Base-by-base conservation (phyloP, 2,888 invertebrate species). In the Cheilosia vulpina region DNA sequence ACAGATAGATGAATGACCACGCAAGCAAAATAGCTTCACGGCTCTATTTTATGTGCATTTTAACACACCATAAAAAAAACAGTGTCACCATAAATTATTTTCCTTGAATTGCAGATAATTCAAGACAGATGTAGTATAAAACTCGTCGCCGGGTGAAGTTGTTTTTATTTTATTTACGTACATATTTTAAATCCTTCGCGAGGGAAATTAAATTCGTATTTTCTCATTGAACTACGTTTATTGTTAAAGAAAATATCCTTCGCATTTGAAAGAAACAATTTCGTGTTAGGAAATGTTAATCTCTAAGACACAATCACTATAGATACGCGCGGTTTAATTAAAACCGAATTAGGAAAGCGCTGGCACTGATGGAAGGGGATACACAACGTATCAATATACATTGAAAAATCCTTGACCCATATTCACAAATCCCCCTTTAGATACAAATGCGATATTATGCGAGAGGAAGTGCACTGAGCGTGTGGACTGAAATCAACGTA, bases 61-160 rank as follows among this genome's bases (percentile, higher is more conserved):
- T 71, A 76, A 52, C 69, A 76, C 76, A 65, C 50, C 76, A 76
- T 81, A 81, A 65, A 81, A 71, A 38, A 66, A 76, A 63, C n/a
- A 55, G 15, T 63, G 62, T 69, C 57, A 31, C 55, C 76, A 76
- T 76, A 75, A 69, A 68, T 75, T 63, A 43, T 21, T 63, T 69
- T 69, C 57, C 43, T 34, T 27, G 41, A 57, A 63, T 31, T 76
- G 68, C 55, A 75, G 75, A 81, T 63, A 47, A 62, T 45, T 38
- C 47, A 57, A 75, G 45, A 63, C 34, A 63, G 63, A 69, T 63
- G 62, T 50, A n/a, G 62, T 50, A n/a, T 41, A 21, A 65, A 53
- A 38, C 45, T 6, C 43, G 27, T 72, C 13, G 38, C 38, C 38
- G 38, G 13, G 19, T 53, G 60, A 53, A 38, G n/a, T 31, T 19